Conservation (phyloP, 2,113 vertebrate species). For the Mastomys natalensis region DNA sequence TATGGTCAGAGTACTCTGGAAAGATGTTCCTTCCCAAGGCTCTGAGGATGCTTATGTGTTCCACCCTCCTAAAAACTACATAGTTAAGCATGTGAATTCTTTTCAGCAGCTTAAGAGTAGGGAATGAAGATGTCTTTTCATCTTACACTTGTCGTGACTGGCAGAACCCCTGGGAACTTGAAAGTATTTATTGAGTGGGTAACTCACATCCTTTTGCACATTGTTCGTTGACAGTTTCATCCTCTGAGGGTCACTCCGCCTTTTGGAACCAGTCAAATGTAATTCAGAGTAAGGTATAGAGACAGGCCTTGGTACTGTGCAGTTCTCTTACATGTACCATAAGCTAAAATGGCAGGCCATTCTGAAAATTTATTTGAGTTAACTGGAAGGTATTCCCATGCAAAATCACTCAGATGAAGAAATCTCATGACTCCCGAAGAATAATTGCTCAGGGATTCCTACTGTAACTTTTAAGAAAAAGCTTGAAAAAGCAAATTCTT, state of each 20-base stretch:
- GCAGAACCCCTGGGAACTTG: not conserved
- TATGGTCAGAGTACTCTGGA: not conserved
- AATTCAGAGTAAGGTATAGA: slow-evolving; percentile 13
- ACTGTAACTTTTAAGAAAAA: not conserved
- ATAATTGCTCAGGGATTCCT: not conserved
- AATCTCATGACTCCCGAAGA: not conserved
- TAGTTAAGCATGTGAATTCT: not conserved
- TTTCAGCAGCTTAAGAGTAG: not conserved
- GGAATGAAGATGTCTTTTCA: not conserved
- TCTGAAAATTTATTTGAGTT: not conserved
- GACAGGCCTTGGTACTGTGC: not conserved
- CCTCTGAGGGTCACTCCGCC: slow-evolving; percentile 28
- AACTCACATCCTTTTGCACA: not conserved
- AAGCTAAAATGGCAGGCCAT: not conserved
- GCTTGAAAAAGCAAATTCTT: not conserved
- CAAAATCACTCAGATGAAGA: not conserved
- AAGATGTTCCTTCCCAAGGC: not conserved
- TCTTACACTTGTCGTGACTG: not conserved
- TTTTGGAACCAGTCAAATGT: slow-evolving; percentile 43
- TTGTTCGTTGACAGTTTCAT: not conserved
- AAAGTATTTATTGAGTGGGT: slow-evolving; percentile 38
- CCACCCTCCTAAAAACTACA: not conserved
- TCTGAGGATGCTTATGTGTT: not conserved
- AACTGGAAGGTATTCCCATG: not conserved
- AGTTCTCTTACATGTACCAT: not conserved